Conservation (phyloP, 2,797 vertebrate species). For the Heterohyrax brucei region DNA sequence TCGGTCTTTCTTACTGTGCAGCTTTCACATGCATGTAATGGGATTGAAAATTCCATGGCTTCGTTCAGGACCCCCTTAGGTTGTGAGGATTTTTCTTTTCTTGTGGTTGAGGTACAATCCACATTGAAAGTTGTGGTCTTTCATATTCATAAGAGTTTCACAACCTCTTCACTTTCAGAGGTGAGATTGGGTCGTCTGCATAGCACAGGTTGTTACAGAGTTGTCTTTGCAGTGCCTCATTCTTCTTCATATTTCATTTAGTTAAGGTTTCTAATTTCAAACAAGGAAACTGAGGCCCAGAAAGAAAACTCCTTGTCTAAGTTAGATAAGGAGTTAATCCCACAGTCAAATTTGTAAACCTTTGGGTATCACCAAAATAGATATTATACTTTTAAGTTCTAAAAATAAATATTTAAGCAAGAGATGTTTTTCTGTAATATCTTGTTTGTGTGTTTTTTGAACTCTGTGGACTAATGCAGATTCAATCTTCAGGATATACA, state of each 20-base stretch:
- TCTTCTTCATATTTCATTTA: background rate
- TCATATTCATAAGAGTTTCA: too few species aligned
- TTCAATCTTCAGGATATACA: background rate
- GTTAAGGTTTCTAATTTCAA: background rate
- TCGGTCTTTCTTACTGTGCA: too few species aligned
- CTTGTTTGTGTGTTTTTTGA: background rate
- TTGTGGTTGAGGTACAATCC: too few species aligned
- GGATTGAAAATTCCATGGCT: too few species aligned
- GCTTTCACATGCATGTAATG: too few species aligned
- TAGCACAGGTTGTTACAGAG: too few species aligned
- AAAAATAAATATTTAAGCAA: slow-evolving; percentile 39
- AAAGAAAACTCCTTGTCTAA: background rate
- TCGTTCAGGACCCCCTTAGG: too few species aligned
- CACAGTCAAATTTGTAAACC: background rate
- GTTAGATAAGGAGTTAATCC: background rate
- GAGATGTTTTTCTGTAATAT: background rate
- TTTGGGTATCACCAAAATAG: background rate
- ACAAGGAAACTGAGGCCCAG: background rate
- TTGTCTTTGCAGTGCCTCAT: too few species aligned
- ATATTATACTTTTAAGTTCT: background rate
- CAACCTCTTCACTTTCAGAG: too few species aligned
- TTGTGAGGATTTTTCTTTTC: too few species aligned
- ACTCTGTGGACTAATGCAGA: background rate
- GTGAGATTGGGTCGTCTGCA: too few species aligned
- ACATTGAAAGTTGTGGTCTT: too few species aligned